phyloP scores from a whole-genome alignment of 1,140 invertebrate species.

The Philopotamus ludificatus region DNA sequence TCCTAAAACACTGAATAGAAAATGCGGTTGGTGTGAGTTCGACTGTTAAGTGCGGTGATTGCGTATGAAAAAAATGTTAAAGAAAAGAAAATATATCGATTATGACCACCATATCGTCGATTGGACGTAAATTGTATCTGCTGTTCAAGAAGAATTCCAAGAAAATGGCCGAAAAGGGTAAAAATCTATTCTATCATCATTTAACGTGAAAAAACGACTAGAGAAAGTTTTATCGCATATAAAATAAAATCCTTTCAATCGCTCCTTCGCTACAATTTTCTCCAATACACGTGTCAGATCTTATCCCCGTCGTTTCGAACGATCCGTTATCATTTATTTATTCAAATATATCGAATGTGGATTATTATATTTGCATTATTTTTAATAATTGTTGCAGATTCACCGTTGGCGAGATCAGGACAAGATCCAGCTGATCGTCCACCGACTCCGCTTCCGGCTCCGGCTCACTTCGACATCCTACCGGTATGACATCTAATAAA shows the following conservation, averaged over 20 bases:
- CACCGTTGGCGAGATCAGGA: conserved; percentile 32
- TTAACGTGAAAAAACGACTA: neutral
- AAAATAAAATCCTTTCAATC: neutral
- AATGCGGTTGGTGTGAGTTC: too few relatives aligned
- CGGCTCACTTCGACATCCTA: conserved; percentile 31
- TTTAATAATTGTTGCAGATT: conserved; percentile 29
- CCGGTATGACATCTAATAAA: too few relatives aligned
- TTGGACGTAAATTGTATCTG: conserved; percentile 22
- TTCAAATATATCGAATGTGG: neutral
- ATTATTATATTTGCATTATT: neutral
- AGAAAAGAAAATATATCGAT: neutral
- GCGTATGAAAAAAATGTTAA: neutral
- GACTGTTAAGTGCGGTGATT: too few relatives aligned
- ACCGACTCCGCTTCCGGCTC: conserved; percentile 38
- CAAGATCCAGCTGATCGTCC: conserved; percentile 24
- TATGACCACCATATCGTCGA: conserved; percentile 25
- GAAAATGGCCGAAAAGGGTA: conserved; percentile 36
- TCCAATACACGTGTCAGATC: neutral
- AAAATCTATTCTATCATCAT: too few relatives aligned
- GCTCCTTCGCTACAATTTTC: neutral
- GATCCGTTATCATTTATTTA: neutral
- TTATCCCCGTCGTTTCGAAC: neutral
- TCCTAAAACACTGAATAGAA: neutral
- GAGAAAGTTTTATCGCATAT: neutral
- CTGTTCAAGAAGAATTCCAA: conserved; percentile 29